These are phyloP conservation scores for Gerris lacustris DNA, from an alignment of 2,888 invertebrate species.

Conservation along the genomic window DNA sequence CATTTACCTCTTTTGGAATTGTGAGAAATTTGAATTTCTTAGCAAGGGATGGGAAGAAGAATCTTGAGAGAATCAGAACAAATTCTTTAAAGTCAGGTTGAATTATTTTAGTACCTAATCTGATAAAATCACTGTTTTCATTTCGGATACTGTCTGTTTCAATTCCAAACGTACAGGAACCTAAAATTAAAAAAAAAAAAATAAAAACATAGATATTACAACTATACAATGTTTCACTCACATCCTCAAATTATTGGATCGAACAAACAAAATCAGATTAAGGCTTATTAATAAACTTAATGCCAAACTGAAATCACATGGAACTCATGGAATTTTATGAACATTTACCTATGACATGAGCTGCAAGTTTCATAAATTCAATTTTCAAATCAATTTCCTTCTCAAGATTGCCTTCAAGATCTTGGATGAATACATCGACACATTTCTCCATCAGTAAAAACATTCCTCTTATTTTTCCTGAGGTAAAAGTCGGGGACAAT, in stretches of 20 bases:
- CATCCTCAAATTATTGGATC: too few species aligned
- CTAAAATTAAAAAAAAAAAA: slow-evolving; percentile 1
- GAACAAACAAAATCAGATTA: too few species aligned
- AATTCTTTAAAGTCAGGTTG: slow-evolving; percentile 21
- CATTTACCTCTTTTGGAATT: slow-evolving; percentile 11
- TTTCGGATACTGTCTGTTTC: slow-evolving; percentile 37
- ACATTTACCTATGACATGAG: slow-evolving; percentile 37
- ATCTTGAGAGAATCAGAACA: slow-evolving; percentile 11
- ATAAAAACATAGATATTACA: background rate
- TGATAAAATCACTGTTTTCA: slow-evolving; percentile 35
- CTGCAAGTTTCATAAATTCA: slow-evolving; percentile 37
- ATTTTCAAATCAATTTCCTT: slow-evolving; percentile 26
- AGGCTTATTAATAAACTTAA: too few species aligned
- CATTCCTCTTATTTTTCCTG: slow-evolving; percentile 44
- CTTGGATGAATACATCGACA: slow-evolving; percentile 28
- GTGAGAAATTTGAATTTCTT: slow-evolving; percentile 11
- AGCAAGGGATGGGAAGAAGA: slow-evolving; percentile 9
- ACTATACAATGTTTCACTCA: too few species aligned
- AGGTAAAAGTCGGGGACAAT: slow-evolving; percentile 43
- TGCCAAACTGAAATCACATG: too few species aligned
- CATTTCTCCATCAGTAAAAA: slow-evolving; percentile 39
- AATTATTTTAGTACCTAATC: slow-evolving; percentile 34
- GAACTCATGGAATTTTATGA: background rate
- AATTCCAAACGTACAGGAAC: slow-evolving; percentile 39
- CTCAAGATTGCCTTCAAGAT: slow-evolving; percentile 10